phyloP scores from a whole-genome alignment of 2,113 vertebrate species.

The Corapipo altera region DNA sequence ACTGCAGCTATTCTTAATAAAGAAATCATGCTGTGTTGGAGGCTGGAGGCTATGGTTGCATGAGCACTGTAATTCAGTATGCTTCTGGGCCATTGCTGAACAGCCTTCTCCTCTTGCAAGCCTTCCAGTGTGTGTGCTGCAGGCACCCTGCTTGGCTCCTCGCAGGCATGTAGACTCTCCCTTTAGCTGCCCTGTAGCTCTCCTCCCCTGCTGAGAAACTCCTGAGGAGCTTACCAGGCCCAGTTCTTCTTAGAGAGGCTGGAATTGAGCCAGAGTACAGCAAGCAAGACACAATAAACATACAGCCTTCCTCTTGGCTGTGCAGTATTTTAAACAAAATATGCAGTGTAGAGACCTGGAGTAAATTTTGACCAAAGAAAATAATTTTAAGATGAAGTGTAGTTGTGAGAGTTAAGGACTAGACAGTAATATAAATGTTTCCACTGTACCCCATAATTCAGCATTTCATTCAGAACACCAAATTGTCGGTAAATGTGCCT shows the following conservation, averaged over 20 bases:
- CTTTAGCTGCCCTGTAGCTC: neutral
- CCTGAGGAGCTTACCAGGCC: neutral
- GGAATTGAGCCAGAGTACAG: neutral
- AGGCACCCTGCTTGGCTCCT: neutral
- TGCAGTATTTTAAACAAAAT: neutral
- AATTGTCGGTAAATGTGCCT: neutral
- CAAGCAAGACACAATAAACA: neutral
- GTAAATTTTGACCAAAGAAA: neutral
- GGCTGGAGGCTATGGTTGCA: neutral
- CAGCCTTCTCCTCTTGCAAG: neutral
- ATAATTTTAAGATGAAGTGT: neutral
- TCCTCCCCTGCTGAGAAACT: neutral
- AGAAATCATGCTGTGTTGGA: neutral
- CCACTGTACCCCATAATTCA: neutral
- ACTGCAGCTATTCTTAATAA: neutral
- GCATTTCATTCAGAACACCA: neutral
- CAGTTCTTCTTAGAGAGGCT: neutral
- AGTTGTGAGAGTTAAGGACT: neutral
- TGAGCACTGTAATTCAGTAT: neutral
- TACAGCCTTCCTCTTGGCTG: neutral
- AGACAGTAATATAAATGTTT: neutral
- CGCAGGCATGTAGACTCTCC: accelerated
- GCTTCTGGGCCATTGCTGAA: neutral
- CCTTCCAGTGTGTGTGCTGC: neutral
- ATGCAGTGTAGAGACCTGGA: neutral